Percentiles rank a stretch among this genome's conserved stretches.
Conservation (phyloP, 2,797 vertebrate genomes). For the Melopsittacus undulatus region DNA sequence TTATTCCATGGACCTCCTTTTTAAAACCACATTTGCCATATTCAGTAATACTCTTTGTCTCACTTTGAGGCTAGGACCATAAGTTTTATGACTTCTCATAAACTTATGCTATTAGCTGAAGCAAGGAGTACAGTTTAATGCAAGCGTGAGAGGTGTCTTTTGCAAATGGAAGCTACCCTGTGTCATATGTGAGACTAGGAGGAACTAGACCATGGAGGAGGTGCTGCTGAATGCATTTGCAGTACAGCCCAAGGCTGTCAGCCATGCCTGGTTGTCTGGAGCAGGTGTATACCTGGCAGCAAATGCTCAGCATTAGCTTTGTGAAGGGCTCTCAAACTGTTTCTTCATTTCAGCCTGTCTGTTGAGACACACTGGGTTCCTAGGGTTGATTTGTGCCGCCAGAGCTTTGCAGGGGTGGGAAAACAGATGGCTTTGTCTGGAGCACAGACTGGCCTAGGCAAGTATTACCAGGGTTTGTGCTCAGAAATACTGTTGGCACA, state of each 20-base stretch:
- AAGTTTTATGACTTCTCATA: not conserved
- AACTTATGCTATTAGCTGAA: not conserved
- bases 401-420: not conserved
- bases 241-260: not conserved
- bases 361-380: not conserved
- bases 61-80: not conserved
- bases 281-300: conserved; percentile 30
- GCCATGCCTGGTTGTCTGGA: not conserved
- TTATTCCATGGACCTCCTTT: not conserved
- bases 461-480: not conserved
- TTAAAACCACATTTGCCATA: not conserved
- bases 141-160: not conserved
- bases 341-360: conserved; percentile 12
- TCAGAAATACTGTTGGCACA: not conserved
- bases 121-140: not conserved
- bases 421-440: conserved; percentile 55
- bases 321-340: not conserved
- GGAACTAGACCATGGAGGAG: not conserved
- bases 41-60: not conserved
- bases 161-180: not conserved
- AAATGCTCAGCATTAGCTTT: not conserved
- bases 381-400: conserved; percentile 18
- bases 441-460: not conserved
- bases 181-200: not conserved
- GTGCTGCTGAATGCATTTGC: not conserved